Conservation (phyloP, 2,888 invertebrate species). For the Eupithecia insigniata region DNA sequence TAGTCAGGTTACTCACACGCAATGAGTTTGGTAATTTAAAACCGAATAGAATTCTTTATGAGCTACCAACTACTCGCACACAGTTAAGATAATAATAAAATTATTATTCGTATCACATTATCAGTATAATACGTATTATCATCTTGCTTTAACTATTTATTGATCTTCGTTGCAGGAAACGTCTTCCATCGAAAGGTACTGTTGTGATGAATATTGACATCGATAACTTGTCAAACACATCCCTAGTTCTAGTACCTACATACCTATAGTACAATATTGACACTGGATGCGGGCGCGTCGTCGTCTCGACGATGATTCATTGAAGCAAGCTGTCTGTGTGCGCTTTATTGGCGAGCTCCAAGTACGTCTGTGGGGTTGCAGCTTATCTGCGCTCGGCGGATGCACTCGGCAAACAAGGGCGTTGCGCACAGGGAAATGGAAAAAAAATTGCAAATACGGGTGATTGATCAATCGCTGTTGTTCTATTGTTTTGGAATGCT, state of each 20-base stretch:
- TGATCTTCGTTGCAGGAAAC: neutral
- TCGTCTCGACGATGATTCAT: constrained; percentile 34
- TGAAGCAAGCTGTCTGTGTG: neutral
- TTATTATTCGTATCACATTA: neutral
- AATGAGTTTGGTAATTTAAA: neutral
- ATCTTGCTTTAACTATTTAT: neutral
- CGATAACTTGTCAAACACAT: constrained; percentile 14
- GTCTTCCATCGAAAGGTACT: neutral
- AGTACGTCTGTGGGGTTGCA: constrained; percentile 18
- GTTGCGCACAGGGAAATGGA: neutral
- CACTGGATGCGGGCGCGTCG: constrained; percentile 47
- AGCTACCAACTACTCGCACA: neutral
- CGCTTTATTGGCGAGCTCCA: neutral
- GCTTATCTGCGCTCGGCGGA: constrained; percentile 19
- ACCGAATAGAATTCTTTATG: neutral
- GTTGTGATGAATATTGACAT: constrained; percentile 21
- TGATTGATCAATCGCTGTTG: neutral
- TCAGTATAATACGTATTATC: neutral
- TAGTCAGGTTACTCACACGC: neutral
- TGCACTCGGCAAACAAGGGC: neutral
- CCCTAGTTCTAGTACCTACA: too few relatives aligned
- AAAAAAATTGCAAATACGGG: neutral
- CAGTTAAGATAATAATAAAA: too few relatives aligned
- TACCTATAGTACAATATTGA: constrained; percentile 28
- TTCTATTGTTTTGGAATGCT: neutral